phyloP scores from a whole-genome alignment of 2,888 invertebrate genomes.

The Dryococelus australis region DNA sequence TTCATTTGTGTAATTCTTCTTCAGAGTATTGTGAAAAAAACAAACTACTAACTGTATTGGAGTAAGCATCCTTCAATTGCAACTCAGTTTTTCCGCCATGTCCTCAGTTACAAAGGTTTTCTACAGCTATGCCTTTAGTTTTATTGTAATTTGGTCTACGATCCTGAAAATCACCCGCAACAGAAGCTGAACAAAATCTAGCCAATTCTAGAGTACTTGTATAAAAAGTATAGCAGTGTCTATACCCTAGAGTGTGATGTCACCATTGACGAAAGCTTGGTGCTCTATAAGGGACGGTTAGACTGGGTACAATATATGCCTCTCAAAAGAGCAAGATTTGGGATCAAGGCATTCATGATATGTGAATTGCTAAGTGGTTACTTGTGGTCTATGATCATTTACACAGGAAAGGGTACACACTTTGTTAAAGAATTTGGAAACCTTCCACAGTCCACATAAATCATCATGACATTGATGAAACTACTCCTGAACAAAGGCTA shows the following conservation, averaged over 20 bases:
- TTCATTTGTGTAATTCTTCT: no score
- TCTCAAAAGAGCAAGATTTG: not conserved
- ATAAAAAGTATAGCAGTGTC: not conserved
- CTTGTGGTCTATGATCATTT: not conserved
- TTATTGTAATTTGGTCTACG: no score
- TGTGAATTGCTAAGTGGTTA: slow-evolving; percentile 3
- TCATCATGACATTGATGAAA: not conserved
- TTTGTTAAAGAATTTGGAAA: not conserved
- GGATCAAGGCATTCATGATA: not conserved
- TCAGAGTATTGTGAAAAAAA: no score
- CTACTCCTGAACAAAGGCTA: not conserved
- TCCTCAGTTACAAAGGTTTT: no score
- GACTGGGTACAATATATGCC: not conserved
- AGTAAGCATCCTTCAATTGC: no score
- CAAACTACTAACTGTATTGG: no score
- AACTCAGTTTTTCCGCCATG: no score
- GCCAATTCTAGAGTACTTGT: slow-evolving; percentile 11
- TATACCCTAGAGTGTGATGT: not conserved
- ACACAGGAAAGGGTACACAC: not conserved
- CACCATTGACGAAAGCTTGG: not conserved
- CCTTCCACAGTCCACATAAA: slow-evolving; percentile 17
- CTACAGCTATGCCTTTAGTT: no score
- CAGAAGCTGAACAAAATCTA: no score
- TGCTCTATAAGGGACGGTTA: not conserved
- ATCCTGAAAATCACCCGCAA: slow-evolving; percentile 6